Evolutionary conservation across 2,113 vertebrate species (phyloP).

Genomic region (Galemys pyrenaicus): DNA sequence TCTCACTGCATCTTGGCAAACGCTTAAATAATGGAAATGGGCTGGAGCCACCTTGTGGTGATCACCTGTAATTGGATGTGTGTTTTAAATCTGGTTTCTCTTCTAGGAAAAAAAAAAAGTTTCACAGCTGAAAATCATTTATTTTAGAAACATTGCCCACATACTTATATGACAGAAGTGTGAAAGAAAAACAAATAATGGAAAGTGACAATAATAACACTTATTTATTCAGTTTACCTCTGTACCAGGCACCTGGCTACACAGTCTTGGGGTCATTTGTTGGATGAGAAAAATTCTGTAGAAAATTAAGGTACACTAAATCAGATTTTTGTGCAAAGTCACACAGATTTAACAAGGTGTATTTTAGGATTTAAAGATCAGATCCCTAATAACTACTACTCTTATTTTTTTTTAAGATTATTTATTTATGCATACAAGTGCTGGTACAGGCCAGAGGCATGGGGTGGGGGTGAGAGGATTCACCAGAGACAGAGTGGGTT

Average conservation of each 20-base stretch:
- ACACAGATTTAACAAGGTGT: background rate
- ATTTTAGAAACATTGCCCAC: background rate
- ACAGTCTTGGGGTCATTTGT: background rate
- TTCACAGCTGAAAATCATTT: slow-evolving; percentile 15
- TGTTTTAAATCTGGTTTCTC: background rate
- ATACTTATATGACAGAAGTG: background rate
- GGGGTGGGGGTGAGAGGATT: too few species aligned
- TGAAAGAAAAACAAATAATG: background rate
- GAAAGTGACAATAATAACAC: background rate
- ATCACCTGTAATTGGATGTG: background rate
- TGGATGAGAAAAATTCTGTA: background rate
- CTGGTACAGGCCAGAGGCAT: too few species aligned
- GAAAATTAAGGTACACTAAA: background rate
- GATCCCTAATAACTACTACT: background rate
- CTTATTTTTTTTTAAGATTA: too few species aligned
- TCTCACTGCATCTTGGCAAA: background rate
- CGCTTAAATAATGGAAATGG: background rate
- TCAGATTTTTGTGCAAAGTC: background rate
- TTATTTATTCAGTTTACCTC: background rate
- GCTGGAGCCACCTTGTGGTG: slow-evolving; percentile 72
- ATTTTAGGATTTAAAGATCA: background rate
- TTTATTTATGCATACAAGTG: too few species aligned
- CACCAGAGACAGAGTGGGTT: too few species aligned
- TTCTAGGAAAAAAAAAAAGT: background rate
- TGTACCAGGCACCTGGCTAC: too few species aligned